These are phyloP conservation scores for Sycophila sp. DNA, from an alignment of 1,140 invertebrate species.

Conservation along the genomic window DNA sequence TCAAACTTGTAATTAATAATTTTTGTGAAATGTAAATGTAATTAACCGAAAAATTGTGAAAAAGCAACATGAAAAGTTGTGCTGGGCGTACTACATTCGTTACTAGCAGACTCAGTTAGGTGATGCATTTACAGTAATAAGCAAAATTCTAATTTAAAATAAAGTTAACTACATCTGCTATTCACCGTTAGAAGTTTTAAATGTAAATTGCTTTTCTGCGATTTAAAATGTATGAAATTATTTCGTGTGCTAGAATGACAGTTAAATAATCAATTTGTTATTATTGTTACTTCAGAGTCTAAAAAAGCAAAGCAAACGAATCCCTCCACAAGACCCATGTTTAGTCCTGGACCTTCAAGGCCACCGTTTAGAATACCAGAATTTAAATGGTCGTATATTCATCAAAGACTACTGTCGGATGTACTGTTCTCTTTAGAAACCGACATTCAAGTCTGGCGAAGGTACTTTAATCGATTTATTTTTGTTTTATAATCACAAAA, in stretches of 20 bases:
- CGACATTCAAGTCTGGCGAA: conserved; percentile 93
- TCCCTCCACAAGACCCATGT: conserved; percentile 81
- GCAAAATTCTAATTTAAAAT: too few relatives aligned
- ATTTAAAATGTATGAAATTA: background rate
- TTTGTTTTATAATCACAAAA: background rate
- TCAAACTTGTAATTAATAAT: too few relatives aligned
- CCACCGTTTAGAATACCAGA: conserved; percentile 99
- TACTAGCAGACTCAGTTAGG: too few relatives aligned
- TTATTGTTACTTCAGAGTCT: conserved; percentile 53
- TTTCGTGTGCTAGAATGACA: background rate
- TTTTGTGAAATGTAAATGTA: too few relatives aligned
- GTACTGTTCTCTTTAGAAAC: conserved; percentile 97
- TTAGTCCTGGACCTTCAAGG: conserved; percentile 92
- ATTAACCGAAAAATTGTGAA: too few relatives aligned
- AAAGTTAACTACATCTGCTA: too few relatives aligned
- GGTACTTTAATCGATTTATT: conserved; percentile 66
- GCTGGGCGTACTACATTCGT: too few relatives aligned
- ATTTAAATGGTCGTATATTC: conserved; percentile 99
- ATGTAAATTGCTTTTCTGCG: background rate
- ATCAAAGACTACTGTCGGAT: conserved; percentile 95
- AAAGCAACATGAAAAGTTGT: too few relatives aligned
- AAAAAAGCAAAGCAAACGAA: conserved; percentile 71
- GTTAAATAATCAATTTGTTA: too few relatives aligned
- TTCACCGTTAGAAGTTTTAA: background rate
- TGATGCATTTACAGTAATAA: too few relatives aligned